Evolutionary conservation across 2,113 vertebrate genomes (phyloP), one percentile per base, ranked within the genome.

Genomic region (Scatophagus argus): DNA sequence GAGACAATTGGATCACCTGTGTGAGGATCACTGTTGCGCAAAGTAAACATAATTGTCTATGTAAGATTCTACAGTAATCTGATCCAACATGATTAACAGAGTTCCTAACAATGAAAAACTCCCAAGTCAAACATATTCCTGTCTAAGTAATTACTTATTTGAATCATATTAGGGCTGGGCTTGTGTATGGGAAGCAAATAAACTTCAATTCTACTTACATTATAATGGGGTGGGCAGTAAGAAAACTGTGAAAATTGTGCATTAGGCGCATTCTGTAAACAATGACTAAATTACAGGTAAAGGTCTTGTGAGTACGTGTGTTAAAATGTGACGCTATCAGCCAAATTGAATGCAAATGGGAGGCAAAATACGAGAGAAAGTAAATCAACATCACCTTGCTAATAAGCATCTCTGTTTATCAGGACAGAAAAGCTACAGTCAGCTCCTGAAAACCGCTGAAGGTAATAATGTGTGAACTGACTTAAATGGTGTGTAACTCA

Each of bases 1-100:
- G 49, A 59, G 66, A 85, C 83, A 84, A 85, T 74, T 77, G 67
- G 64, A 90, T 83, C 66, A 76, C 68, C 77, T 85, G 62, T 85
- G 62, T 60, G 73, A 87, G 66, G 74, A 81, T 89, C 75, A 66
- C 17, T 81, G 73, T 86, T 63, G 81, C 62, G 61, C 60, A 83
- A 85, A 79, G 76, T 85, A 81, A 88, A 85, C 79, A 84, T 66
- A 81, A 90, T 88, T 84, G 78, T 82, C 74, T 51, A 66, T 79
- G 75, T 82, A 61, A 60, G 66, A 63, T 68, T 82, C 39, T 51
- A 54, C 27, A 77, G 47, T 77, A 80, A 83, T 85, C 72, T 80
- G 72, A 90, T 86, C 61, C 67, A 74, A 67, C 69, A 51, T 55
- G 67, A 86, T 77, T 74, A 81, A 79, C 58, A 66, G 59, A 72